Evolutionary conservation across 2,113 vertebrate genomes (phyloP), one percentile per base, ranked within the genome.

Genomic region (Uria aalge): DNA sequence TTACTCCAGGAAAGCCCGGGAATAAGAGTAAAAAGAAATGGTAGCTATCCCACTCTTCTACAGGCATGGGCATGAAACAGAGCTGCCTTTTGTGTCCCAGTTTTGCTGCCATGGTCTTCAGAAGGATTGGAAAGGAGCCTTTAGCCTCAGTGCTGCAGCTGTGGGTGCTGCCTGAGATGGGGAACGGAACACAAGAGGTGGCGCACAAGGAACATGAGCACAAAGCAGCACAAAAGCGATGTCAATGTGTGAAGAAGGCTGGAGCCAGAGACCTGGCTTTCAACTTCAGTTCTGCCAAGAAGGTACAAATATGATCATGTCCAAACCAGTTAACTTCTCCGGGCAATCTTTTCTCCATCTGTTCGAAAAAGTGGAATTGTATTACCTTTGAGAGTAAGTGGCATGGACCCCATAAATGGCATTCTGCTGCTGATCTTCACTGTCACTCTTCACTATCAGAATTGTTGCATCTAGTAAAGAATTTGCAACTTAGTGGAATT

Each of bases 161-260:
- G 21, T 21, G 36, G 15, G 16, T 75, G 48, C 45, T 67, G 18
- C 4, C 0, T 3, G 27, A 43, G 43, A 18, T 2, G 0, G 0
- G 24, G 21, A 79, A 77, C 3, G 17, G 50, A 40, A 60, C 30
- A 21, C 20, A 11, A 0, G 6, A 34, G 34, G 5, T 5, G 40
- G 23, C 15, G 38, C 40, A 13, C 47, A 67, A 82, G 32, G 47
- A 85, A 53, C 6, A 30, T 4, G 6, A 92, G 38, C 40, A 72
- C 11, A 45, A 75, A 41, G 53, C 68, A 93, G 20, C 45, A 66
- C 41, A 40, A 83, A 80, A 38, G 17, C 36, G 82, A n/a, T 3
- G 2, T 19, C 38, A 50, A 15, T 29, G 8, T 19, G 7, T 15
- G 32, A 53, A 22, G 34, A 48, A 66, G 38, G 11, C 19, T 92